Evolutionary conservation across 2,797 vertebrate genomes (phyloP), one percentile per base, ranked within the genome.

Genomic region (Falco columbarius): DNA sequence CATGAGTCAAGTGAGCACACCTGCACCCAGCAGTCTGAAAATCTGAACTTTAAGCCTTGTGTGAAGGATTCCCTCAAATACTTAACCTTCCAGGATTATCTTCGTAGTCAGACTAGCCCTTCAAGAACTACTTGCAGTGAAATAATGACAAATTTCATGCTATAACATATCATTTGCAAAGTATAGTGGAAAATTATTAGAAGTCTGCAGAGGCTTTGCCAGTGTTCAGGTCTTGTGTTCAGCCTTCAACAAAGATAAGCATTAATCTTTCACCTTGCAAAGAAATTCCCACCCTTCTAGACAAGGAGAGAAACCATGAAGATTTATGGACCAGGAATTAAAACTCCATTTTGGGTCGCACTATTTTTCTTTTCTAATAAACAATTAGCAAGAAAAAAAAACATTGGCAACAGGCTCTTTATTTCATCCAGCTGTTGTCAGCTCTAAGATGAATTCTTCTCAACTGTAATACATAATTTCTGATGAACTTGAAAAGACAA

Each of bases 211-310:
- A 89, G 23, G 32, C n/a, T 93, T 58, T 92, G 61, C 85, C 92
- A 90, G 40, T 51, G 54, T 71, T 96, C 58, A 82, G 49, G 75
- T 76, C 68, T 71, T 51, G 16, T 34, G 26, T 55, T 95, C 66
- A 89, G 62, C 93, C 87, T 92, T 89, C 83, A 80, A 59, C 51
- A 73, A 61, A 95, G 44, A 75, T 70, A 83, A 82, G 12, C 52
- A 96, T 94, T 94, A 83, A 94, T 96, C 95, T 96, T 96, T 47
- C 40, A 55, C 40, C 47, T 82, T 93, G 70, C 51, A 73, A 51
- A 74, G 49, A 54, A 74, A 76, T 54, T 73, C 54, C 20, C 10
- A 1, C 46, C 14, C 36, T 70, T 62, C 84, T 32, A 66, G 52
- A 63, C 44, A 65, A 70, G 40, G 49, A 88, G 30, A 91, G 55